Percentiles rank a stretch among this genome's conserved stretches.
Conservation (phyloP, 1,140 invertebrate species). For the Drosophila hydei region DNA sequence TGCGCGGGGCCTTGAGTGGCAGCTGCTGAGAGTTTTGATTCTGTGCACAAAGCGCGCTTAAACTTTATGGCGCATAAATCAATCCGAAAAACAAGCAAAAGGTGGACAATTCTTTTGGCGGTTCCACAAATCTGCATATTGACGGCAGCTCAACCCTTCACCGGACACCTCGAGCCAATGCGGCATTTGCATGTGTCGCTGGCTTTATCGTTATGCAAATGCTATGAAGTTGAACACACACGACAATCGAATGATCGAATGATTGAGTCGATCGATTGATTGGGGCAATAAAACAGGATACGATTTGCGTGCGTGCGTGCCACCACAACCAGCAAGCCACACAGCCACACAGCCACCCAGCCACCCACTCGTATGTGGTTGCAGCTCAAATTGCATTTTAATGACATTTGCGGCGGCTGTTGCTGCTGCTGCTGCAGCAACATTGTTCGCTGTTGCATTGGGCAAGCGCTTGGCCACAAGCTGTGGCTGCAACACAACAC, state of each 20-base stretch:
- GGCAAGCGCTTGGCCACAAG: conserved; percentile 42
- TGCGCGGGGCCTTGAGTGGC: conserved; percentile 34
- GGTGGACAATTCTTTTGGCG: conserved; percentile 43
- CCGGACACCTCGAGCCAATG: conserved; percentile 35
- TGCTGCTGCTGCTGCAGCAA: conserved; percentile 38
- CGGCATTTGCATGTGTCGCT: conserved; percentile 32
- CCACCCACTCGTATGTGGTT: conserved; percentile 44
- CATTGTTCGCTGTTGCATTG: conserved; percentile 41
- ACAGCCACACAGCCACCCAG: conserved; percentile 32
- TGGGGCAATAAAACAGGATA: conserved; percentile 66
- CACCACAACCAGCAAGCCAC: conserved; percentile 29
- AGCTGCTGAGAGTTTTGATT: conserved; percentile 36
- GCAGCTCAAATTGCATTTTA: conserved; percentile 73
- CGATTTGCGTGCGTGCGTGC: conserved; percentile 52
- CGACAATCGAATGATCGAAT: conserved; percentile 36
- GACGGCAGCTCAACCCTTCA: conserved; percentile 43
- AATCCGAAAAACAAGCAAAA: conserved; percentile 18
- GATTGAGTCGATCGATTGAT: conserved; percentile 32
- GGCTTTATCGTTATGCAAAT: conserved; percentile 35
- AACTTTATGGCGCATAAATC: conserved; percentile 51
- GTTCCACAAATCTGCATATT: conserved; percentile 45
- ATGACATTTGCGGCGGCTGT: conserved; percentile 59
- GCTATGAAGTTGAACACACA: background rate
- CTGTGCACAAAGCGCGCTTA: conserved; percentile 44
- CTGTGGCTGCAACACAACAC: conserved; percentile 26